phyloP scores from a whole-genome alignment of 2,113 vertebrate species.

The Gadus macrocephalus region DNA sequence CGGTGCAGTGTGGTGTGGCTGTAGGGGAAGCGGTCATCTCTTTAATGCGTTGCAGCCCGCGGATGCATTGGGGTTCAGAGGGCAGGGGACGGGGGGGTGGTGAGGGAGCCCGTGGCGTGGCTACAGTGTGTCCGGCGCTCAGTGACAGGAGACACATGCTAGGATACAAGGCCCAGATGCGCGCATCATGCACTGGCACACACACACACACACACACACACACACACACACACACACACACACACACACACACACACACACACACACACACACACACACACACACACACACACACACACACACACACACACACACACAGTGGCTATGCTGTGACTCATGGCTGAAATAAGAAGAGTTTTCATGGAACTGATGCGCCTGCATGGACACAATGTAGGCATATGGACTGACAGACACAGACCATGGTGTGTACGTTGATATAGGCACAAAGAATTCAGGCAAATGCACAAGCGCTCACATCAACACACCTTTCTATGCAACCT shows the following conservation, averaged over 20 bases:
- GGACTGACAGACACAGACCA: neutral
- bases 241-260: neutral
- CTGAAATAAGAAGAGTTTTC: neutral
- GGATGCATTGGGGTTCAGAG: no score
- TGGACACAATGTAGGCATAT: neutral
- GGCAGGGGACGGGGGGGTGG: no score
- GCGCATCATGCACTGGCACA: constrained; percentile 19
- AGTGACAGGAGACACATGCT: constrained; percentile 31
- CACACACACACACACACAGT: constrained; percentile 18
- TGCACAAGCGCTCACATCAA: neutral
- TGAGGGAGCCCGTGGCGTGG: constrained; percentile 2
- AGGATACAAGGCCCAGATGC: constrained; percentile 8
- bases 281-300: constrained; percentile 8
- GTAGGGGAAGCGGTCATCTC: constrained; percentile 59
- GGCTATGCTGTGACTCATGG: constrained; percentile 19
- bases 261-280: constrained; percentile 12
- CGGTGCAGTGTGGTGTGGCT: constrained; percentile 40
- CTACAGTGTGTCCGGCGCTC: constrained; percentile 27
- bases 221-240: constrained; percentile 15
- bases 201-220: neutral
- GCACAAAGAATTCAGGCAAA: neutral
- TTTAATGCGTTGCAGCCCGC: constrained; percentile 41
- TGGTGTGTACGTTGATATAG: constrained; percentile 3
- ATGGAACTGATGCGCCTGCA: neutral
- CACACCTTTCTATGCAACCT: constrained; percentile 44